phyloP scores from a whole-genome alignment of 2,888 invertebrate species.

The Drosophila recens region DNA sequence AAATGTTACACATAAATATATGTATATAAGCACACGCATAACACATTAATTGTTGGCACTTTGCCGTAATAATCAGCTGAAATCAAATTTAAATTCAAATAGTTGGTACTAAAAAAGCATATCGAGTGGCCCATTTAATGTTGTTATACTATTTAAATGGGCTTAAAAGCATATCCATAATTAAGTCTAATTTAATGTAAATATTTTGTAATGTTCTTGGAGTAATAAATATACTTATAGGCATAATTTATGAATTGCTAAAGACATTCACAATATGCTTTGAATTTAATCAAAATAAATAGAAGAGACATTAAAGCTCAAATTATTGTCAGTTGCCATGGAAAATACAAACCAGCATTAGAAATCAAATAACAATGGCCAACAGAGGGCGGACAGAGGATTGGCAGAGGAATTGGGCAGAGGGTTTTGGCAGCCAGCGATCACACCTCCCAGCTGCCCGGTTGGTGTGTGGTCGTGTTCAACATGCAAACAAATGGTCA shows the following conservation, averaged over 20 bases:
- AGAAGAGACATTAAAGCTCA: slow-evolving; percentile 41
- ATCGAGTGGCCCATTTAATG: slow-evolving; percentile 11
- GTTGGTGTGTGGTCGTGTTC: slow-evolving; percentile 66
- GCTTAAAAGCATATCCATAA: background rate
- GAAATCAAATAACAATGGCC: slow-evolving; percentile 74
- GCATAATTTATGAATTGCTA: slow-evolving; percentile 8
- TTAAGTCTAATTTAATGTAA: background rate
- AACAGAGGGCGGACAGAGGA: background rate
- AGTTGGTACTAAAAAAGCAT: slow-evolving; percentile 27
- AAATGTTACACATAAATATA: background rate
- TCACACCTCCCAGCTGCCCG: slow-evolving; percentile 22
- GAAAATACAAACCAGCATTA: slow-evolving; percentile 64
- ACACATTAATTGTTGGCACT: slow-evolving; percentile 33
- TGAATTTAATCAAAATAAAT: slow-evolving; percentile 5
- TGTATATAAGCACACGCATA: background rate
- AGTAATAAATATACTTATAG: background rate
- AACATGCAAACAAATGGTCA: slow-evolving; percentile 77
- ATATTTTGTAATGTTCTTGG: background rate
- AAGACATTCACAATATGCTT: slow-evolving; percentile 1
- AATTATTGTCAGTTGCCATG: slow-evolving; percentile 55
- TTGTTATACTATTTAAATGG: background rate
- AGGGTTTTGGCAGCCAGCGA: slow-evolving; percentile 16
- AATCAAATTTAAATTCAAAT: slow-evolving; percentile 29
- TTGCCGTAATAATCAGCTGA: slow-evolving; percentile 39
- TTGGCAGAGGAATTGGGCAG: background rate